Percentiles rank a stretch among this genome's conserved stretches.
Evolutionary conservation across 2,888 invertebrate genomes (phyloP).

Genomic region (Pimpla rufipes): DNA sequence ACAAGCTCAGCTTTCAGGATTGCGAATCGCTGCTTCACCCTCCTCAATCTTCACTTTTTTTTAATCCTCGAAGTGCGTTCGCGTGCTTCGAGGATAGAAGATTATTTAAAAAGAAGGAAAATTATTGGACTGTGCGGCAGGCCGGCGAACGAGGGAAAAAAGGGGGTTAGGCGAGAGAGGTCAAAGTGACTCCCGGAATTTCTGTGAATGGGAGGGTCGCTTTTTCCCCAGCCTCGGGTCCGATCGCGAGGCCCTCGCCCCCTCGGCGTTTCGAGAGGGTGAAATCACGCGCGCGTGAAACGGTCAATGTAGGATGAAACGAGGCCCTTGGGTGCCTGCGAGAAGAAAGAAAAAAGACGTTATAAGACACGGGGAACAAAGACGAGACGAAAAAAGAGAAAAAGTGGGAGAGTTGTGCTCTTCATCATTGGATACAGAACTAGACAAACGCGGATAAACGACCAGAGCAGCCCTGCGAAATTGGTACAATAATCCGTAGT

Average conservation of each 20-base stretch:
- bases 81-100: not conserved
- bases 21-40: too few relatives aligned
- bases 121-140: not conserved
- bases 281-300: conserved; percentile 17
- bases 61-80: not conserved
- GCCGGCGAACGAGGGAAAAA: not conserved
- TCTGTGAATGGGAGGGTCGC: not conserved
- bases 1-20: too few relatives aligned
- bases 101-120: not conserved
- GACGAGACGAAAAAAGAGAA: not conserved
- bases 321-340: not conserved
- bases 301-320: conserved; percentile 24
- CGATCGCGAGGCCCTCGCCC: not conserved
- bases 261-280: not conserved
- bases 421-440: conserved; percentile 8
- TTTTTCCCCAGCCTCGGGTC: not conserved
- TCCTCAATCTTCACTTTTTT: not conserved
- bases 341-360: not conserved
- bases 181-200: conserved; percentile 2
- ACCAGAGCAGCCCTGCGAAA: not conserved
- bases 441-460: conserved; percentile 19
- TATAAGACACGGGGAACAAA: not conserved
- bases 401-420: not conserved
- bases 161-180: not conserved
- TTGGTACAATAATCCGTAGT: not conserved